phyloP scores from a whole-genome alignment of 2,113 vertebrate species.

The Myiopsitta monachus region DNA sequence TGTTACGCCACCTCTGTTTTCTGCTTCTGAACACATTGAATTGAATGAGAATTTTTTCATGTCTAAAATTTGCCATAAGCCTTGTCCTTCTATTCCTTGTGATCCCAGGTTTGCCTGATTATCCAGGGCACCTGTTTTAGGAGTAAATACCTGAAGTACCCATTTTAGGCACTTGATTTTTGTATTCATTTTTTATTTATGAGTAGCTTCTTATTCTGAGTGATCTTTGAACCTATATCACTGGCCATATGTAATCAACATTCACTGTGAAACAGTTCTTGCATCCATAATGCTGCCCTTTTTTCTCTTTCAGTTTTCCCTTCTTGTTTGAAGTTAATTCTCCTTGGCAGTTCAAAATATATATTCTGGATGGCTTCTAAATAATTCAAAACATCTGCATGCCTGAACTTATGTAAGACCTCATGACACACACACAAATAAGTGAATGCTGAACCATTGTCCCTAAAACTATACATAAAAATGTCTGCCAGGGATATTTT shows the following conservation, averaged over 20 bases:
- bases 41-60: not conserved
- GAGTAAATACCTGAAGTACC: not conserved
- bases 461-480: not conserved
- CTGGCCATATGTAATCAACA: not conserved
- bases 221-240: not conserved
- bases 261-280: not conserved
- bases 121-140: not conserved
- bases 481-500: not conserved
- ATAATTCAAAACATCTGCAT: not conserved
- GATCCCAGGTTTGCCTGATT: not conserved
- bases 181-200: not conserved
- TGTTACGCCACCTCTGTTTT: not conserved
- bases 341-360: not conserved
- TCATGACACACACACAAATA: not conserved
- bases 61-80: not conserved
- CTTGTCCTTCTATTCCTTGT: not conserved
- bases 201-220: not conserved
- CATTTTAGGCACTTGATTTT: not conserved
- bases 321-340: not conserved
- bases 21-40: not conserved
- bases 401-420: not conserved
- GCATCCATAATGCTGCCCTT: not conserved
- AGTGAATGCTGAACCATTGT: not conserved
- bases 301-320: not conserved
- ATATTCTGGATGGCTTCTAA: not conserved